Conservation (phyloP, 2,888 invertebrate genomes). For the Micoletzkya japonica region DNA sequence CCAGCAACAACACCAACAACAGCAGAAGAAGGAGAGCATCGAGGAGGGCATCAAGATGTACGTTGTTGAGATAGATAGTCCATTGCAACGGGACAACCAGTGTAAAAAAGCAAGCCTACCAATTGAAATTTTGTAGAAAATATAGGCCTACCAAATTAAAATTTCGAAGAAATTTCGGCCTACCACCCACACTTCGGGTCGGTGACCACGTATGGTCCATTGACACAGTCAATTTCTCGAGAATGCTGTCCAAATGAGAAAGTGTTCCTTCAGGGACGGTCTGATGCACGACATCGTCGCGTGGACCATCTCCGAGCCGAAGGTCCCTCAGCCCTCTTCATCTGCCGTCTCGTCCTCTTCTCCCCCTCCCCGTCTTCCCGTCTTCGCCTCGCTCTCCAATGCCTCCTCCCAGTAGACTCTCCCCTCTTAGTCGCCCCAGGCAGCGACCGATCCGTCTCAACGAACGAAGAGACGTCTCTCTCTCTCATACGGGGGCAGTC, state of each 20-base stretch:
- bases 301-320: conserved; percentile 11
- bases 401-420: conserved; percentile 26
- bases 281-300: conserved; percentile 19
- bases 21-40: conserved; percentile 5
- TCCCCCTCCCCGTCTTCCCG: conserved; percentile 37
- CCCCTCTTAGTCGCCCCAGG: background rate
- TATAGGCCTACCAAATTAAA: too few species aligned
- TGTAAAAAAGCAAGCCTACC: too few species aligned
- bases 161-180: too few species aligned
- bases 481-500: too few species aligned
- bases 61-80: background rate
- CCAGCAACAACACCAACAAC: background rate
- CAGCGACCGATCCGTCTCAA: background rate
- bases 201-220: too few species aligned
- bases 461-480: background rate
- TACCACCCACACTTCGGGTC: too few species aligned
- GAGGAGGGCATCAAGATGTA: conserved; percentile 16
- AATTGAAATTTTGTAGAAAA: too few species aligned
- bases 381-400: conserved; percentile 47
- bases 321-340: background rate
- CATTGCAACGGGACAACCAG: background rate
- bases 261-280: conserved; percentile 23
- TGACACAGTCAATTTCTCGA: too few species aligned
- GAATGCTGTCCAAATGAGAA: too few species aligned
- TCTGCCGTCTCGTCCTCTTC: conserved; percentile 1